Conservation (phyloP, 2,113 vertebrate species). For the Onychostoma macrolepis region DNA sequence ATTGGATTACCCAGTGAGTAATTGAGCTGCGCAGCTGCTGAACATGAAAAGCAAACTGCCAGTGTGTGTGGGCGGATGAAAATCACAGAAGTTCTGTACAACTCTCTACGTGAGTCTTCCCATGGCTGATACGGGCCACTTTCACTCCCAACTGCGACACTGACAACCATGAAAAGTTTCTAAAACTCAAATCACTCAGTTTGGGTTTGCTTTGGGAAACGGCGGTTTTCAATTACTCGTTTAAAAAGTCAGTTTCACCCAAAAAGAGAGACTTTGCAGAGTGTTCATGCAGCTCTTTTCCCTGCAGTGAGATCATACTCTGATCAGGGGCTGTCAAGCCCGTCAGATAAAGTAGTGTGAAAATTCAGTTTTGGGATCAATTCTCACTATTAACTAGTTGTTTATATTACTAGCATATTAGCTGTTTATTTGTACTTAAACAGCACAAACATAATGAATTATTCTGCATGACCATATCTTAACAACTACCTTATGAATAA, state of each 20-base stretch:
- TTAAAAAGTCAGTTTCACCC: background rate
- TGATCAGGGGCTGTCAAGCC: background rate
- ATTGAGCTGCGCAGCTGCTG: conserved; percentile 57
- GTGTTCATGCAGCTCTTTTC: background rate
- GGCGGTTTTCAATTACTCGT: background rate
- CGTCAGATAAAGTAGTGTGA: background rate
- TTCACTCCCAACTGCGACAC: background rate
- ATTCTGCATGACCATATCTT: no score
- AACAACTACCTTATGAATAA: no score
- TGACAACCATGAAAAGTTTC: background rate
- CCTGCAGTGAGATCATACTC: background rate
- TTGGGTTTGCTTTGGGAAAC: background rate
- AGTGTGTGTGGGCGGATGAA: conserved; percentile 33
- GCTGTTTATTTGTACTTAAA: no score
- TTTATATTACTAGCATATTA: no score
- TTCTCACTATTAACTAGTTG: no score
- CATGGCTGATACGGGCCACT: background rate
- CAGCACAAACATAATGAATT: no score
- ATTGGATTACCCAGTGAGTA: conserved; percentile 55
- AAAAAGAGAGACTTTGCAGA: background rate
- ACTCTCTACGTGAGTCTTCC: background rate
- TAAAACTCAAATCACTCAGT: background rate
- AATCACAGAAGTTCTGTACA: conserved; percentile 42
- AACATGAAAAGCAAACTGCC: conserved; percentile 52
- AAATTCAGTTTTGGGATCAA: no score